Evolutionary conservation across 2,888 invertebrate species (phyloP).

Genomic region (Schizotus pectinicornis): DNA sequence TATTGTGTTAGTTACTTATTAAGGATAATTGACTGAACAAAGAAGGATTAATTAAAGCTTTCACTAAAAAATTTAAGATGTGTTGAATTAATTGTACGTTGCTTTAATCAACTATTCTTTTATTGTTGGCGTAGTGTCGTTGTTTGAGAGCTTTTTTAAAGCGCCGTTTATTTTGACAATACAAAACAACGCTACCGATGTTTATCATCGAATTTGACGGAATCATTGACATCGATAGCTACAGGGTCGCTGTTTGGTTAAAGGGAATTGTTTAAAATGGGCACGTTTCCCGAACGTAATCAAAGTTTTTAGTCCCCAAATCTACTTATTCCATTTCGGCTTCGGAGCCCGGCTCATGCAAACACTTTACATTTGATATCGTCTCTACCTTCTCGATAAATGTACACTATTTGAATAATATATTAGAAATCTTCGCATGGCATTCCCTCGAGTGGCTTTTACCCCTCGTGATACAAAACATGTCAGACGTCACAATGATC

Average conservation of each 20-base stretch:
- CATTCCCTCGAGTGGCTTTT: slow-evolving; percentile 15
- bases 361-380: slow-evolving; percentile 15
- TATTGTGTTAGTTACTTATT: too few species aligned
- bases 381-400: slow-evolving; percentile 11
- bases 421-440: slow-evolving; percentile 18
- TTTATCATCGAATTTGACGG: slow-evolving; percentile 14
- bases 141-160: too few species aligned
- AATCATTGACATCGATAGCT: slow-evolving; percentile 9
- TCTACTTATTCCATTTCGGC: not conserved
- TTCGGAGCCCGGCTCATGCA: not conserved
- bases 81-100: too few species aligned
- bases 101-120: too few species aligned
- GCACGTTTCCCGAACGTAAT: slow-evolving; percentile 4
- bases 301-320: slow-evolving; percentile 14
- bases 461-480: slow-evolving; percentile 13
- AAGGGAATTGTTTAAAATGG: slow-evolving; percentile 10
- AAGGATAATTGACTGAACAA: too few species aligned
- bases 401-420: slow-evolving; percentile 26
- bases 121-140: too few species aligned
- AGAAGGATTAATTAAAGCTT: too few species aligned
- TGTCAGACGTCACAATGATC: slow-evolving; percentile 14
- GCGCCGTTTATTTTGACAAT: slow-evolving; percentile 10
- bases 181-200: slow-evolving; percentile 20
- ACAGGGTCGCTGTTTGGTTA: slow-evolving; percentile 3
- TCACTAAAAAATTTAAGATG: too few species aligned